These are phyloP conservation scores for Delia radicum DNA, from an alignment of 1,140 invertebrate genomes.

Conservation along the genomic window DNA sequence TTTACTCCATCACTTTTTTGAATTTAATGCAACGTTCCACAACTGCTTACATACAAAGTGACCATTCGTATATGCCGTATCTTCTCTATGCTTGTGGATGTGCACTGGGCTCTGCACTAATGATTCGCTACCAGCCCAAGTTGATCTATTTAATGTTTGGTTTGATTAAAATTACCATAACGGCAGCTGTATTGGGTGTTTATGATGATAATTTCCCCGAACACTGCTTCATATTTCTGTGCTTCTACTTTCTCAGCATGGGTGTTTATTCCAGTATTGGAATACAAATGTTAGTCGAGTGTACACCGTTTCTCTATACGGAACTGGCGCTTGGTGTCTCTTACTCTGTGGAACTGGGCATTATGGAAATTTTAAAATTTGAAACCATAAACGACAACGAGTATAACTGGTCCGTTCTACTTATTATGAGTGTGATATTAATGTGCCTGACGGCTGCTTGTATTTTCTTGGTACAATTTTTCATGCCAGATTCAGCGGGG, in stretches of 20 bases:
- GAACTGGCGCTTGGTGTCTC: constrained; percentile 39
- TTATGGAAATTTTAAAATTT: constrained; percentile 42
- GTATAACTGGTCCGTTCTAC: constrained; percentile 32
- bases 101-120: constrained; percentile 34
- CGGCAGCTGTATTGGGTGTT: constrained; percentile 44
- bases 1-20: constrained; percentile 40
- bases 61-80: constrained; percentile 38
- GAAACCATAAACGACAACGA: constrained; percentile 31
- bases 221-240: constrained; percentile 45
- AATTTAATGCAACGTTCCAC: constrained; percentile 47
- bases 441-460: constrained; percentile 34
- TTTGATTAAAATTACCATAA: constrained; percentile 41
- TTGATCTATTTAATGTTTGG: constrained; percentile 48
- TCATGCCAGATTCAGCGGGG: constrained; percentile 39
- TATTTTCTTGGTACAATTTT: constrained; percentile 37
- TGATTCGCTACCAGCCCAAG: constrained; percentile 45
- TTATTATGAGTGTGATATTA: constrained; percentile 34
- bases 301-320: constrained; percentile 44
- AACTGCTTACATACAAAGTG: constrained; percentile 29
- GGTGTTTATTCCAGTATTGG: constrained; percentile 46
- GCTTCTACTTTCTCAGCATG: constrained; percentile 41
- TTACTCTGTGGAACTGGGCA: constrained; percentile 35
- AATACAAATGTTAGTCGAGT: constrained; percentile 44
- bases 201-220: constrained; percentile 41
- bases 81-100: constrained; percentile 39